Conservation (phyloP, 2,888 invertebrate genomes). For the Buathra laborator region DNA sequence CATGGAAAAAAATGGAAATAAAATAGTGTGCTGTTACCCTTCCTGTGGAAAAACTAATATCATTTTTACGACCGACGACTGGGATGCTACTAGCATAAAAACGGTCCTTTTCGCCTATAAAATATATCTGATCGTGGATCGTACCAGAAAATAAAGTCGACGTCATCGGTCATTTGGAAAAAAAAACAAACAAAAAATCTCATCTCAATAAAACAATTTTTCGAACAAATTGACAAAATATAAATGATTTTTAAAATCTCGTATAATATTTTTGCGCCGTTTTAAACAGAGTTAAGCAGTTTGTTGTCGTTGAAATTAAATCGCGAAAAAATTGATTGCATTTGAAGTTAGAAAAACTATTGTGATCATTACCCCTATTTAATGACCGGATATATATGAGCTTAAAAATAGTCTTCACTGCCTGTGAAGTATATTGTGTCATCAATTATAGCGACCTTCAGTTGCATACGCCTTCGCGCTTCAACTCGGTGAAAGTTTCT, state of each 20-base stretch:
- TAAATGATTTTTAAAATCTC: too few relatives aligned
- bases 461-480: conserved; percentile 1
- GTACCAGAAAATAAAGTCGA: neutral
- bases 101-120: neutral
- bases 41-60: neutral
- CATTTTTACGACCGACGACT: neutral
- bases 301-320: neutral
- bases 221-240: neutral
- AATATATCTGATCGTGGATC: neutral
- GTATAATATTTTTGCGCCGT: too few relatives aligned
- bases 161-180: neutral
- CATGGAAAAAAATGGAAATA: neutral
- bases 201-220: neutral
- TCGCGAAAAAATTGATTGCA: neutral
- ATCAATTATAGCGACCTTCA: conserved; percentile 6
- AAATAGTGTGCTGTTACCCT: neutral
- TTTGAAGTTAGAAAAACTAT: neutral
- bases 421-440: neutral
- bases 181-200: neutral
- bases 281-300: neutral
- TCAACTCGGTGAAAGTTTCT: neutral
- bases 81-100: neutral
- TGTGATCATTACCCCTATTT: neutral
- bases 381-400: neutral
- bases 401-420: neutral